Percentiles rank a stretch among this genome's conserved stretches.
phyloP scores from a whole-genome alignment of 2,888 invertebrate species.

The Papilio gigon region DNA sequence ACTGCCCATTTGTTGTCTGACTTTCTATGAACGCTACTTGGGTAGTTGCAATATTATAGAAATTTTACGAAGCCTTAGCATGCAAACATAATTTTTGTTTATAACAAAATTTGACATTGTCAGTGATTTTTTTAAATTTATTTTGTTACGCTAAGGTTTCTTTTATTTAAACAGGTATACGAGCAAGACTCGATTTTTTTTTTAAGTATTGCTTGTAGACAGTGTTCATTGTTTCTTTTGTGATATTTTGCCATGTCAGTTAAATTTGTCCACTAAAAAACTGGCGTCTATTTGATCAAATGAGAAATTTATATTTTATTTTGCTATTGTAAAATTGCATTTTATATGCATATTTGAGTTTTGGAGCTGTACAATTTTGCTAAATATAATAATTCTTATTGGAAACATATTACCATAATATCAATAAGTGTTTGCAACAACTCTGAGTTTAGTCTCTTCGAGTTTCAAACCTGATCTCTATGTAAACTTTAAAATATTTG shows the following conservation, averaged over 20 bases:
- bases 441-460: slow-evolving; percentile 66
- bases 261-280: slow-evolving; percentile 76
- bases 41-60: slow-evolving; percentile 76
- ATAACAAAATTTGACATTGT: slow-evolving; percentile 29
- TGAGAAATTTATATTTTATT: slow-evolving; percentile 70
- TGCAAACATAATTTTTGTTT: slow-evolving; percentile 29
- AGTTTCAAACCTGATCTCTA: slow-evolving; percentile 74
- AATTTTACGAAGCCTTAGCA: slow-evolving; percentile 45
- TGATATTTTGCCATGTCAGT: slow-evolving; percentile 81
- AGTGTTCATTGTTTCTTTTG: slow-evolving; percentile 70
- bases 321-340: slow-evolving; percentile 75
- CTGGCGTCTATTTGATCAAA: slow-evolving; percentile 78
- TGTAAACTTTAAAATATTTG: slow-evolving; percentile 74
- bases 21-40: slow-evolving; percentile 62
- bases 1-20: slow-evolving; percentile 53
- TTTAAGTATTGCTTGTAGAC: slow-evolving; percentile 52
- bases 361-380: slow-evolving; percentile 61
- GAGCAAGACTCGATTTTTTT: slow-evolving; percentile 27
- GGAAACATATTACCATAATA: slow-evolving; percentile 48
- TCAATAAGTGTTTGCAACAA: slow-evolving; percentile 49
- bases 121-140: slow-evolving; percentile 24
- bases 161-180: slow-evolving; percentile 30
- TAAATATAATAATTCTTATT: slow-evolving; percentile 51
- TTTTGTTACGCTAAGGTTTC: slow-evolving; percentile 30
- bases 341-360: slow-evolving; percentile 66